phyloP scores from a whole-genome alignment of 2,797 vertebrate genomes.

The Rhadinocentrus ornatus region DNA sequence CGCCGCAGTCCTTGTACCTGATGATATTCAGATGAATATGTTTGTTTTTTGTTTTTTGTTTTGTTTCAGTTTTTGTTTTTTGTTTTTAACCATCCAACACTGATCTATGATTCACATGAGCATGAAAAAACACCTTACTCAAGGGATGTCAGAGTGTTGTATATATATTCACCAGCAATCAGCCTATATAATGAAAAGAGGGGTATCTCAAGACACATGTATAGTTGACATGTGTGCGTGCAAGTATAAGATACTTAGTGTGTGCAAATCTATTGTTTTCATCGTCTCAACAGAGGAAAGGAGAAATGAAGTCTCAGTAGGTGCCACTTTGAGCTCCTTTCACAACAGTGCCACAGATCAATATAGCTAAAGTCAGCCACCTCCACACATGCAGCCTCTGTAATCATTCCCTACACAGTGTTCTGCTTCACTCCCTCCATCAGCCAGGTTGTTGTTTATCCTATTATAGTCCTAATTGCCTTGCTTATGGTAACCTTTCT shows the following conservation, averaged over 20 bases:
- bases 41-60: too few species aligned
- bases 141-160: not conserved
- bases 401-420: conserved; percentile 70
- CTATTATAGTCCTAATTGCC: conserved; percentile 81
- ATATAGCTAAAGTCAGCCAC: conserved; percentile 71
- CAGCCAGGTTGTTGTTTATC: conserved; percentile 80
- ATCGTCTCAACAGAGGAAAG: conserved; percentile 51
- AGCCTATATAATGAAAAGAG: not conserved
- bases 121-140: not conserved
- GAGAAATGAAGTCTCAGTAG: conserved; percentile 50
- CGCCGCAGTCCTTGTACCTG: not conserved
- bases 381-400: conserved; percentile 57
- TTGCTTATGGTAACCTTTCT: conserved; percentile 79
- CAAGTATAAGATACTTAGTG: conserved; percentile 11
- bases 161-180: not conserved
- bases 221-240: not conserved
- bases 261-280: conserved; percentile 41
- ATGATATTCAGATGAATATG: not conserved
- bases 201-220: not conserved
- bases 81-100: not conserved
- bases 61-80: not conserved
- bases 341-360: conserved; percentile 62
- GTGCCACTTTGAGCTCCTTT: conserved; percentile 65
- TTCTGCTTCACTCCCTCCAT: conserved; percentile 73
- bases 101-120: not conserved